Evolutionary conservation across 2,113 vertebrate genomes (phyloP), one percentile per base, ranked within the genome.

Genomic region (Pogona vitticeps): DNA sequence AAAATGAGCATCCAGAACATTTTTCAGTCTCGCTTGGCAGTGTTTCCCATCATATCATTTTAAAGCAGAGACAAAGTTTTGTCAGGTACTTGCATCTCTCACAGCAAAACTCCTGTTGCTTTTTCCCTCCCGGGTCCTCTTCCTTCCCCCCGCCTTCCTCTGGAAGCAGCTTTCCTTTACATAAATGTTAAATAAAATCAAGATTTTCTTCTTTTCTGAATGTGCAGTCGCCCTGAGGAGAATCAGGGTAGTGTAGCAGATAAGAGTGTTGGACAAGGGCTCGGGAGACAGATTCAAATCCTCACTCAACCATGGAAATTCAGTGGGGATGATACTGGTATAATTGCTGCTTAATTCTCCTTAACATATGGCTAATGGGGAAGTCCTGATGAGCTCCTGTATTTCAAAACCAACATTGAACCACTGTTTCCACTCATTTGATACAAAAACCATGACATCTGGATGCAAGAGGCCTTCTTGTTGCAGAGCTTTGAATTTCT

Each of bases 11-110:
- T 28, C 33, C n/a, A 38, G 3, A 83, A n/a, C 21, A n/a, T 33
- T 63, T 63, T n/a, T 42, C 71, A 31, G n/a, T 63, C 63, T 56
- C 20, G 26, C 17, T 61, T 75, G 56, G 42, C 76, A 83, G 65
- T 3, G 81, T 68, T 84, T 86, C 46, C 79, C 23, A 17, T 70
- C 81, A 80, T 91, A 61, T 58, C 88, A 88, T 0, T 7, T 88
- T 86, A 89, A 68, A 61, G n/a, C 21, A 56, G n/a, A 61, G 9
- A 73, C 31, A 31, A 8, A 4, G 8, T 84, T n/a, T 58, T 91
- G 81, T 76, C 76, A 89, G 81, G 78, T 28, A 10, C 4, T 31
- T 31, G 23, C 28, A 65, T 26, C 4, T 28, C 63, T 65, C 21
- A 65, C 15, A 17, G 46, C 21, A 33, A 65, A 42, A 65, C 21